These are phyloP conservation scores for Cynopterus brachyotis DNA, from an alignment of 2,113 vertebrate genomes.

Conservation along the genomic window DNA sequence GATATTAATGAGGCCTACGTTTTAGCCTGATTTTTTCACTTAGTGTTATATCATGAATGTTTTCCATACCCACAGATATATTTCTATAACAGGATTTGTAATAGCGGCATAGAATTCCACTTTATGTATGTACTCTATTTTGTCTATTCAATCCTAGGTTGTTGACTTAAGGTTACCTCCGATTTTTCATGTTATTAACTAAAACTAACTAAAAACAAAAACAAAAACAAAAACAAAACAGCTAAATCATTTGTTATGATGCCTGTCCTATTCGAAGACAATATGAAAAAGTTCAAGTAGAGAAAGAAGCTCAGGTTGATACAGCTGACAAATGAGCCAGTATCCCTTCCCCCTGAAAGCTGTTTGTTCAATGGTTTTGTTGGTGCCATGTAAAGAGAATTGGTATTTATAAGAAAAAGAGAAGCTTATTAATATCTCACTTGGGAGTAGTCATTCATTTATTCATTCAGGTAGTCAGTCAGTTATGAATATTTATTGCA, in stretches of 20 bases:
- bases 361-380: not conserved
- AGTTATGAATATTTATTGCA: not conserved
- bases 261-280: not conserved
- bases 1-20: not conserved
- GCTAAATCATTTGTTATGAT: not conserved
- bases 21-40: not conserved
- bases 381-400: not conserved
- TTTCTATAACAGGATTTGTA: not conserved
- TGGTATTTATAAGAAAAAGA: constrained; percentile 9
- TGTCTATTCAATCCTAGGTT: not conserved
- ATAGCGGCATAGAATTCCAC: not conserved
- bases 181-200: not conserved
- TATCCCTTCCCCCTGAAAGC: not conserved
- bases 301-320: not conserved
- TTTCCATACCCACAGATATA: not conserved
- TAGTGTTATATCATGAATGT: not conserved
- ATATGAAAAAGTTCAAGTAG: not conserved
- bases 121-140: not conserved
- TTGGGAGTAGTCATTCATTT: not conserved
- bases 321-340: not conserved
- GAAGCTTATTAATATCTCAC: not conserved
- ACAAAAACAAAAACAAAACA: no score
- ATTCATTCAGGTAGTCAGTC: not conserved
- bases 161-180: not conserved
- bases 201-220: not conserved